Conservation (phyloP, 1,140 invertebrate genomes). For the Pygmarrhopalites habei region DNA sequence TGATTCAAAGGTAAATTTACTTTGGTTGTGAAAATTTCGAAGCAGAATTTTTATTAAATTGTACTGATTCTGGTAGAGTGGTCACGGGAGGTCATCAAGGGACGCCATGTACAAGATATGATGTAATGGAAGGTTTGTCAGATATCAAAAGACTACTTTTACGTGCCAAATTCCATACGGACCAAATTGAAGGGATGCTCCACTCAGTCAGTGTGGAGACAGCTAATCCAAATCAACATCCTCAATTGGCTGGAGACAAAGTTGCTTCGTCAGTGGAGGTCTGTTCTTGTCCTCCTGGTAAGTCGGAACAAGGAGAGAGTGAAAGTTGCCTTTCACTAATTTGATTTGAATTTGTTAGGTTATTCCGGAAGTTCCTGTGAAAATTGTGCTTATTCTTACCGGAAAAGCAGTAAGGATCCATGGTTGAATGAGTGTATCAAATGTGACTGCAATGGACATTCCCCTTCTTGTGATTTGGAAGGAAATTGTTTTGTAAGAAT, state of each 20-base stretch:
- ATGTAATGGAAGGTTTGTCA: slow-evolving; percentile 77
- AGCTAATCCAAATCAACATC: neutral
- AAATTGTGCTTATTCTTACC: slow-evolving; percentile 74
- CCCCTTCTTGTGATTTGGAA: slow-evolving; percentile 68
- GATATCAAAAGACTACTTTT: slow-evolving; percentile 73
- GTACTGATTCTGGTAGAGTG: neutral
- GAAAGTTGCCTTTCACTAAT: too few relatives aligned
- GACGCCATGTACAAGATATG: slow-evolving; percentile 57
- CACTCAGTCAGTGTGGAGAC: slow-evolving; percentile 16
- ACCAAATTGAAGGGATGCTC: slow-evolving; percentile 77
- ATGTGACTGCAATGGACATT: slow-evolving; percentile 85
- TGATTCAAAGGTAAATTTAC: slow-evolving; percentile 15
- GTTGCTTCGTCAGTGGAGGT: slow-evolving; percentile 28
- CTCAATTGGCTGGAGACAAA: neutral
- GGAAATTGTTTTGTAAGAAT: slow-evolving; percentile 66
- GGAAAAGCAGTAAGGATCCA: slow-evolving; percentile 48
- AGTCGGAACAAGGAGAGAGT: too few relatives aligned
- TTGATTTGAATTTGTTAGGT: too few relatives aligned
- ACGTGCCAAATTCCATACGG: slow-evolving; percentile 84
- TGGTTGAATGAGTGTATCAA: slow-evolving; percentile 62
- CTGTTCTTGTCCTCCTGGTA: slow-evolving; percentile 49
- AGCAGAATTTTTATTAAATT: neutral
- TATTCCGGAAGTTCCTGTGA: slow-evolving; percentile 77
- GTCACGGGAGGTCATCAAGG: slow-evolving; percentile 41
- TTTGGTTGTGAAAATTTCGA: neutral